phyloP scores from a whole-genome alignment of 2,888 invertebrate species.

The Cordilura impudica region DNA sequence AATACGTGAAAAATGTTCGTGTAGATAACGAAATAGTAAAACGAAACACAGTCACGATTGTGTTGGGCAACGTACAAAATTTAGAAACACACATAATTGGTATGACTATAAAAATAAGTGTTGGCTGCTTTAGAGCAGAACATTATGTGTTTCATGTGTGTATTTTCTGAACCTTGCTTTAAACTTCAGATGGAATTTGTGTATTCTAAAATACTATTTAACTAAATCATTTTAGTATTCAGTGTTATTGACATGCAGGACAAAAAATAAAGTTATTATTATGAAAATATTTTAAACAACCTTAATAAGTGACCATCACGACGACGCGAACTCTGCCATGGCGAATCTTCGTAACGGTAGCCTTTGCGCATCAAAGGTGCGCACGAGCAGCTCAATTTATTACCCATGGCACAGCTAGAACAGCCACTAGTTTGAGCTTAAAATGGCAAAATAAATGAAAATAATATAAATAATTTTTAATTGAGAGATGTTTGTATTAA shows the following conservation, averaged over 20 bases:
- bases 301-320: constrained; percentile 92
- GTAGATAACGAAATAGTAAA: too few relatives aligned
- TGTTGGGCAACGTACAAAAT: too few relatives aligned
- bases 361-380: constrained; percentile 96
- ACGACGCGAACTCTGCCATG: constrained; percentile 93
- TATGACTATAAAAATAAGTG: too few relatives aligned
- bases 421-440: constrained; percentile 77
- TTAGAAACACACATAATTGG: too few relatives aligned
- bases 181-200: too few relatives aligned
- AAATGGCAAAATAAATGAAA: constrained; percentile 50
- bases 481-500: constrained; percentile 16
- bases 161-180: too few relatives aligned
- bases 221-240: too few relatives aligned
- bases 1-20: too few relatives aligned
- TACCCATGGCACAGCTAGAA: constrained; percentile 90
- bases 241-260: constrained; percentile 58
- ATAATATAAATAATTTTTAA: constrained; percentile 1
- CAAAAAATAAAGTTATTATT: constrained; percentile 52
- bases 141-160: too few relatives aligned
- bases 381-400: constrained; percentile 98
- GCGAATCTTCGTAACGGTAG: constrained; percentile 96
- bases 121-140: too few relatives aligned
- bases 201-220: too few relatives aligned
- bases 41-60: too few relatives aligned
- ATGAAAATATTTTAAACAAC: constrained; percentile 77